Percentiles rank a stretch among this genome's conserved stretches.
phyloP scores from a whole-genome alignment of 2,797 vertebrate genomes.

The Rhadinocentrus ornatus region DNA sequence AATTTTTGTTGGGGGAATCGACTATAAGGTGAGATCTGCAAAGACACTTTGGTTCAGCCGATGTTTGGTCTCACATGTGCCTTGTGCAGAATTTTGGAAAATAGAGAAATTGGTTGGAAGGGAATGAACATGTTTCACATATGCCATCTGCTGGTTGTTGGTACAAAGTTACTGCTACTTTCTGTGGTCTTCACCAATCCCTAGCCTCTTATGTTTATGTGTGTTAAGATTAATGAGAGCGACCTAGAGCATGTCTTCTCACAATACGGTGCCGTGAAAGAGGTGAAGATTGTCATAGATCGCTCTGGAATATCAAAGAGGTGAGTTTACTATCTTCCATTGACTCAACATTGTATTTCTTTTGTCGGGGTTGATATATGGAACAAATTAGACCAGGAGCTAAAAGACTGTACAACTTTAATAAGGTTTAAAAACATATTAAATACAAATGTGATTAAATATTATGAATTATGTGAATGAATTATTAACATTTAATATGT shows the following conservation, averaged over 20 bases:
- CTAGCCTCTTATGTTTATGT: neutral
- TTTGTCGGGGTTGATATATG: too few relatives aligned
- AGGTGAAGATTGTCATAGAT: slow-evolving; percentile 90
- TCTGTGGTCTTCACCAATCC: neutral
- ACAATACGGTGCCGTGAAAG: slow-evolving; percentile 85
- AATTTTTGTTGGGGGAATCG: slow-evolving; percentile 90
- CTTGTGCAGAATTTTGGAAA: neutral
- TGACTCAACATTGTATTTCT: too few relatives aligned
- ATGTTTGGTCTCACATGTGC: too few relatives aligned
- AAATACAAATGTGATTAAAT: too few relatives aligned
- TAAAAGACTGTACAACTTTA: too few relatives aligned
- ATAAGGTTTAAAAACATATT: too few relatives aligned
- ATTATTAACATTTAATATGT: too few relatives aligned
- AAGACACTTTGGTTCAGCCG: too few relatives aligned
- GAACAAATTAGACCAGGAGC: too few relatives aligned
- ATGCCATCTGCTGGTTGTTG: neutral
- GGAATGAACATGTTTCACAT: neutral
- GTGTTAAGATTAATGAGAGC: slow-evolving; percentile 83
- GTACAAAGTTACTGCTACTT: neutral
- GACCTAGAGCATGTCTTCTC: slow-evolving; percentile 88
- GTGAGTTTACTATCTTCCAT: slow-evolving; percentile 69
- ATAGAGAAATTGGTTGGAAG: too few relatives aligned
- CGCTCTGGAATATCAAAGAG: slow-evolving; percentile 87
- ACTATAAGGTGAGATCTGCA: slow-evolving; percentile 81
- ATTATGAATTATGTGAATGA: too few relatives aligned